Percentiles rank a stretch among this genome's conserved stretches.
Conservation (phyloP, 2,113 vertebrate species). For the Limanda limanda region DNA sequence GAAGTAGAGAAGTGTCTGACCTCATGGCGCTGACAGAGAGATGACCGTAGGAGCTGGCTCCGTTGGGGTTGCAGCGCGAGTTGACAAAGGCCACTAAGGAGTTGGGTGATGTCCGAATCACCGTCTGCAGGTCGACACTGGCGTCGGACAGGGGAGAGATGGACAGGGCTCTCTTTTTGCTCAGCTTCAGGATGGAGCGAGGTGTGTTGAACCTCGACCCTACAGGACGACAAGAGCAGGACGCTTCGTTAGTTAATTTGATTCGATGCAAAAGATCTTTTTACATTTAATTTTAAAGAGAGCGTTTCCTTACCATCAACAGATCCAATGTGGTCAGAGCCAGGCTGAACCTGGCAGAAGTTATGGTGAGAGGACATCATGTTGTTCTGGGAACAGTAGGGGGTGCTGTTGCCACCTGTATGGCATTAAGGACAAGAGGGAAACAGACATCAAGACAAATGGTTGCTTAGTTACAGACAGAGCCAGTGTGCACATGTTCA, state of each 20-base stretch:
- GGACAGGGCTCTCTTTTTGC: slow-evolving; percentile 95
- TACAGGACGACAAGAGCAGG: slow-evolving; percentile 42
- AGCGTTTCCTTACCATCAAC: slow-evolving; percentile 84
- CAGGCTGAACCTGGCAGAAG: slow-evolving; percentile 81
- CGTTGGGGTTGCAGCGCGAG: slow-evolving; percentile 89
- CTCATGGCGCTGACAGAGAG: slow-evolving; percentile 96
- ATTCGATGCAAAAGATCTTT: background rate
- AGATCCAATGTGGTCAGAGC: slow-evolving; percentile 82
- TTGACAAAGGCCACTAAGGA: slow-evolving; percentile 97
- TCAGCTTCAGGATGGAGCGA: slow-evolving; percentile 90
- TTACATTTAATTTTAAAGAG: background rate
- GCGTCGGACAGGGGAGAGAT: slow-evolving; percentile 96
- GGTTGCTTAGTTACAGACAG: background rate
- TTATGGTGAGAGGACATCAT: slow-evolving; percentile 85
- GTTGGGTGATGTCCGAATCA: slow-evolving; percentile 97
- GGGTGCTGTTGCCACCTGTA: slow-evolving; percentile 85
- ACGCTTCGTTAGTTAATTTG: background rate
- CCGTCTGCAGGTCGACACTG: slow-evolving; percentile 95
- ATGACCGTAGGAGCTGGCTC: slow-evolving; percentile 92
- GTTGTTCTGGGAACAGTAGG: slow-evolving; percentile 89
- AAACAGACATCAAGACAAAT: background rate
- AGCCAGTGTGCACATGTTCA: background rate
- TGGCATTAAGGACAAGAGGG: background rate
- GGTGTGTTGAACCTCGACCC: slow-evolving; percentile 92
- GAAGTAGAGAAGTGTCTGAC: slow-evolving; percentile 73